phyloP scores from a whole-genome alignment of 2,888 invertebrate species.

The Eurois occulta region DNA sequence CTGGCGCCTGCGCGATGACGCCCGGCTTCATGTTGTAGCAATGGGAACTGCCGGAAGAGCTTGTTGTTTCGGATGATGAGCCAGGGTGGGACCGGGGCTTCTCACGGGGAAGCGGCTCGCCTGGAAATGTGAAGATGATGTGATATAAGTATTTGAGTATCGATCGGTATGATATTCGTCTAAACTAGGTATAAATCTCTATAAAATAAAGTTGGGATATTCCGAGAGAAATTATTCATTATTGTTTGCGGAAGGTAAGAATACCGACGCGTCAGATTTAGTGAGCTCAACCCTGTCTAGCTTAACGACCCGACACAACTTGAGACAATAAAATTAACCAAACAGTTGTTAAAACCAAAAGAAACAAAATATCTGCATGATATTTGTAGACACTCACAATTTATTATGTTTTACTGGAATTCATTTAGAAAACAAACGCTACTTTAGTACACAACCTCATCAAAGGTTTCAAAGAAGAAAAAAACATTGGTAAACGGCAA shows the following conservation, averaged over 20 bases:
- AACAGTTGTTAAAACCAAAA: background rate
- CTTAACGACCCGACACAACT: conserved; percentile 8
- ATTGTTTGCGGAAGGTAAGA: background rate
- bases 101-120: conserved; percentile 72
- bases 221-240: background rate
- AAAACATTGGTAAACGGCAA: background rate
- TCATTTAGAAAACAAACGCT: no score
- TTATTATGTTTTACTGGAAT: background rate
- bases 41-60: conserved; percentile 90
- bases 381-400: background rate
- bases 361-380: background rate
- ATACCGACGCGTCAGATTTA: background rate
- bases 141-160: background rate
- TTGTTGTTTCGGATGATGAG: conserved; percentile 88
- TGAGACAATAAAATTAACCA: background rate
- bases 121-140: conserved; percentile 61
- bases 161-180: background rate
- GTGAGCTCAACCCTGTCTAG: background rate
- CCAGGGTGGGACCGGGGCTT: conserved; percentile 75
- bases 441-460: background rate
- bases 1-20: conserved; percentile 77
- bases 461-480: background rate
- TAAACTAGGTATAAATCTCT: background rate
- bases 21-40: conserved; percentile 75
- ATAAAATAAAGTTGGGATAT: background rate